Evolutionary conservation across 2,888 invertebrate genomes (phyloP), one percentile per base, ranked within the genome.

Genomic region (Anodontia alba): DNA sequence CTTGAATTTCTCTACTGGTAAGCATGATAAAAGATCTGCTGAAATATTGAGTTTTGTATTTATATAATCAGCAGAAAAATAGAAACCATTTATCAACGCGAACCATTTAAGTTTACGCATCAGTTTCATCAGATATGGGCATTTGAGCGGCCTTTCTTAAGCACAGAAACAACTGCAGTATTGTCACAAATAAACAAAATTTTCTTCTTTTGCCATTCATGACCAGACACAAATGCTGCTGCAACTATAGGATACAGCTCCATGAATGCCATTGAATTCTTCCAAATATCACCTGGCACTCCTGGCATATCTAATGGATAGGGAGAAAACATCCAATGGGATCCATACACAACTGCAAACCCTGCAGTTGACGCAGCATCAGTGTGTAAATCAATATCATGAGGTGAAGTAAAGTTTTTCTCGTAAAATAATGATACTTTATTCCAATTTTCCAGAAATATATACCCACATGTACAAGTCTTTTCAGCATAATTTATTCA

Each of bases 151-250:
- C 62, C 62, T 33, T 62, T 62, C 31, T 33, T 10, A 17, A 62
- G 33, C 7, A 73, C 62, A 17, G 49, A 15, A 5, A 77, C 72
- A 29, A 49, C 51, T 3, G 54, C n/a, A 7, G 31, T 1, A 67
- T 77, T 77, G 31, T 77, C 72, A 77, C 72, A 77, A 7, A 72
- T 38, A 46, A 78, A 76, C 2, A 78, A n/a, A n/a, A 73, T 70
- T 1, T 36, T 15, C 54, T 69, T 78, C 10, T 43, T 26, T 1
- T 42, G 29, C 62, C 69, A 73, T 42, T 57, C 26, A 29, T 54
- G 7, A n/a, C 73, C 73, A 73, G 23, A 73, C 46, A 73, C 36
- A 51, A 69, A 20, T 12, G 51, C 33, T 29, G 75, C 51, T 38
- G 68, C 29, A 17, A 62, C 62, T n/a, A 62, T 62, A 1, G 62